A percentile compares a stretch with the other conserved stretches of the same genome.
Evolutionary conservation across 2,113 vertebrate species (phyloP).

Genomic region (Monopterus albus): DNA sequence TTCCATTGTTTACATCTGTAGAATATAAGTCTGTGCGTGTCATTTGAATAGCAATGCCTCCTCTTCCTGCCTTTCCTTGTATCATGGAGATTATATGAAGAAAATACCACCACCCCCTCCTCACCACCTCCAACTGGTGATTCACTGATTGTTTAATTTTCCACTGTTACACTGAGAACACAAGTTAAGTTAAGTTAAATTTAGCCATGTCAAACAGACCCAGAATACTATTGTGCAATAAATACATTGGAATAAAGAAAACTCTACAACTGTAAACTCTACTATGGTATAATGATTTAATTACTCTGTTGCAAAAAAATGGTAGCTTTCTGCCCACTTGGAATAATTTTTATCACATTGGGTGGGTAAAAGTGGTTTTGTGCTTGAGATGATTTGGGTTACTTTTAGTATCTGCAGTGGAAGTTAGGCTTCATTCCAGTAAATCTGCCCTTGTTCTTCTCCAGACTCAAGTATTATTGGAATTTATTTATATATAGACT

Average conservation of each 20-base stretch:
- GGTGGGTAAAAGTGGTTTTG: no score
- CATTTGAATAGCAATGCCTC: neutral
- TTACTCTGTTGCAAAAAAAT: neutral
- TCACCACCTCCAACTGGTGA: neutral
- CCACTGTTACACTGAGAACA: no score
- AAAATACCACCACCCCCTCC: neutral
- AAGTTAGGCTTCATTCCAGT: no score
- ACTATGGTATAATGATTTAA: neutral
- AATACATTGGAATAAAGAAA: neutral
- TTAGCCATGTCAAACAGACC: neutral
- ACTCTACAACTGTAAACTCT: no score
- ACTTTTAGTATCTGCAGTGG: no score
- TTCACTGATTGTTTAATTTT: no score
- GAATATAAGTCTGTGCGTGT: conserved; percentile 6
- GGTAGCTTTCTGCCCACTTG: neutral
- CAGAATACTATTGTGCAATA: neutral
- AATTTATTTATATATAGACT: no score
- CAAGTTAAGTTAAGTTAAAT: neutral
- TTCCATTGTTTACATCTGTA: conserved; percentile 43
- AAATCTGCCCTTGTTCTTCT: no score
- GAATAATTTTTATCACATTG: neutral
- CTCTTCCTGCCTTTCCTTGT: neutral
- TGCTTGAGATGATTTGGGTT: no score
- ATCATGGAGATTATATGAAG: neutral
- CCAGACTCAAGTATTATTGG: no score